Conservation (phyloP, 92 coral and sea anemone species). For the Zoanthus sansibaricus region DNA sequence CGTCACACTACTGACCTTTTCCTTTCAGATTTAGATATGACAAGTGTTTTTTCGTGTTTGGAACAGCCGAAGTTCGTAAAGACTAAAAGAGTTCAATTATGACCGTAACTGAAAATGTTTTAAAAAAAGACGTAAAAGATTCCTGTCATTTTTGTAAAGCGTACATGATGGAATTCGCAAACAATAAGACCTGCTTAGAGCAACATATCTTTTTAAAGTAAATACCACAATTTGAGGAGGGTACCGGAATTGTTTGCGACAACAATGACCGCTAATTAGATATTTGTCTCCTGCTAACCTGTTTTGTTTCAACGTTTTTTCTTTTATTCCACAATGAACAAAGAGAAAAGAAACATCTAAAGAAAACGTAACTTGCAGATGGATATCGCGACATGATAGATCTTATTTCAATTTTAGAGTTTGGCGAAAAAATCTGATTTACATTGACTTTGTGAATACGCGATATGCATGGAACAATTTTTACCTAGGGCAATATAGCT, state of each 20-base stretch:
- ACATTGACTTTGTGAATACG: no score
- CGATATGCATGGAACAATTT: no score
- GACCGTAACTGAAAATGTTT: constrained; percentile 7
- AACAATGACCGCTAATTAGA: neutral
- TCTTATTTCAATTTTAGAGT: no score
- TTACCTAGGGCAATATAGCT: no score
- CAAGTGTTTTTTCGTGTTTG: neutral
- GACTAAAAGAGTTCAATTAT: neutral
- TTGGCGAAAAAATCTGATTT: no score
- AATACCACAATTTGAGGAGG: neutral
- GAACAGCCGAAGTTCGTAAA: neutral
- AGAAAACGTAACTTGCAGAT: neutral
- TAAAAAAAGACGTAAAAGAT: neutral
- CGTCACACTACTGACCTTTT: neutral
- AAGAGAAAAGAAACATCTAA: no score
- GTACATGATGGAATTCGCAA: constrained; percentile 30
- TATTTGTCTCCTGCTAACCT: neutral
- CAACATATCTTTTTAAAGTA: neutral
- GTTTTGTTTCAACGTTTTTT: neutral
- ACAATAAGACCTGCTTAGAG: neutral
- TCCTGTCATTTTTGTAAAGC: neutral
- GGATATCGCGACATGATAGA: neutral
- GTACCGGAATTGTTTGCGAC: neutral
- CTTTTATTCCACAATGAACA: neutral
- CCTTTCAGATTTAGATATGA: neutral